phyloP scores from a whole-genome alignment of 2,888 invertebrate genomes.

The Scaptomyza parva region DNA sequence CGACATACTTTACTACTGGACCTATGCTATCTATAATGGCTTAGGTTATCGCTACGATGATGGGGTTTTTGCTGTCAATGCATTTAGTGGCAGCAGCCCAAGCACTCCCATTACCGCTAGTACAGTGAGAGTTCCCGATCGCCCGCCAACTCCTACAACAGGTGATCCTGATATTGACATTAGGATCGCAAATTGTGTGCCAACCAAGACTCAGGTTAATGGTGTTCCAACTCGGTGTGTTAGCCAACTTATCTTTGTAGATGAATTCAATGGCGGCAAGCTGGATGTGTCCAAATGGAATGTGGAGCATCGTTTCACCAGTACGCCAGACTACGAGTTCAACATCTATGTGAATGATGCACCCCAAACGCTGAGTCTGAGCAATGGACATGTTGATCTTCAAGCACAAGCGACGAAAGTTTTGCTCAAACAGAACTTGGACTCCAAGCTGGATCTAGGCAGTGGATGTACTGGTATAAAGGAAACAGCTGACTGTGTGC shows the following conservation, averaged over 20 bases:
- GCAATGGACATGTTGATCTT: conserved; percentile 64
- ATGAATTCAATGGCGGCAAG: conserved; percentile 68
- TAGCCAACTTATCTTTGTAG: conserved; percentile 79
- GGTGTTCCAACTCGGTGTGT: conserved; percentile 69
- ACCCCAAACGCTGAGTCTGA: conserved; percentile 52
- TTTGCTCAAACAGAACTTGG: conserved; percentile 45
- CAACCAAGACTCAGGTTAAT: conserved; percentile 60
- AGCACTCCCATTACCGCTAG: neutral
- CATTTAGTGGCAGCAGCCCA: conserved; percentile 45
- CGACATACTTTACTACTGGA: conserved; percentile 91
- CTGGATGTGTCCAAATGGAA: conserved; percentile 77
- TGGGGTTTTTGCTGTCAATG: conserved; percentile 74
- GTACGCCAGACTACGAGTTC: conserved; percentile 80
- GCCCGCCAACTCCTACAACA: conserved; percentile 15
- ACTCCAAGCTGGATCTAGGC: conserved; percentile 66
- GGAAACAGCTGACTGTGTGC: conserved; percentile 72
- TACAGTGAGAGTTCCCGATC: neutral
- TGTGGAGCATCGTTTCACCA: conserved; percentile 77
- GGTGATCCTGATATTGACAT: conserved; percentile 38
- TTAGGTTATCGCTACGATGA: conserved; percentile 88
- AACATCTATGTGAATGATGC: conserved; percentile 60
- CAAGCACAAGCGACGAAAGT: conserved; percentile 63
- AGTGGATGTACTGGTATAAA: conserved; percentile 75
- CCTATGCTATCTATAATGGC: conserved; percentile 90
- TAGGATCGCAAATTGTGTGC: conserved; percentile 35